Base-by-base conservation (phyloP, 2,888 invertebrate genomes). In the Xanthostigma xanthostigma region DNA sequence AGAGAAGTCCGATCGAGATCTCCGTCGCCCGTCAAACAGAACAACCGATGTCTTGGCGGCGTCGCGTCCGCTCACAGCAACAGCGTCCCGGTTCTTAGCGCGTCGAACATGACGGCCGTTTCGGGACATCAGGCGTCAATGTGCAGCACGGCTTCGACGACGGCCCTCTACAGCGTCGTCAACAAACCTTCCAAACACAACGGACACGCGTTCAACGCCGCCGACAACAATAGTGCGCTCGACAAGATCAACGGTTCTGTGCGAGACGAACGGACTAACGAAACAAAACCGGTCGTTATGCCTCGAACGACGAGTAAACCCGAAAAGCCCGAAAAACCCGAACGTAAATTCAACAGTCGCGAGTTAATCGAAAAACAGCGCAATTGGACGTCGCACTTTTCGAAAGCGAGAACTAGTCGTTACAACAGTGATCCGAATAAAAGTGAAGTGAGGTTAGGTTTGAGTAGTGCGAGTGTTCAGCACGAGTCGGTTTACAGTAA, bases 361-460 rank as follows among this genome's bases (percentile, higher is more conserved):
- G 89, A 91, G 64, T 71, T 90, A 48, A 91, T 91, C 56, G 90
- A 89, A 66, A 88, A 90, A 60, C 91, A 90, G 63, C 82, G 84
- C 62, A 92, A 91, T 69, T 92, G 90, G 91, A 90, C 90, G 35
- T 85, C 88, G 51, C 90, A 89, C 67, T 92, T 90, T 64, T 84
- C 84, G 51, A 88, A 87, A 70, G 76, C 83, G 45, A 78, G 83
- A 55, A 74, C 80, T 43, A 69, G 70, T 54, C 70, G 78, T 49
- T 74, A 73, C 51, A 75, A 76, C 57, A 78, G 79, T 59, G 81
- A 81, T 65, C 76, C 77, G 9, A 78, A 76, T 62, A 75, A 73
- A 52, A 72, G 72, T 33, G 72, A 78, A 51, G 74, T 70, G 0
- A 69, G 69, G 35, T 59, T 72, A 14, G 71, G 68, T 44, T 67